phyloP scores from a whole-genome alignment of 2,113 vertebrate genomes.

The Crotalus tigris region DNA sequence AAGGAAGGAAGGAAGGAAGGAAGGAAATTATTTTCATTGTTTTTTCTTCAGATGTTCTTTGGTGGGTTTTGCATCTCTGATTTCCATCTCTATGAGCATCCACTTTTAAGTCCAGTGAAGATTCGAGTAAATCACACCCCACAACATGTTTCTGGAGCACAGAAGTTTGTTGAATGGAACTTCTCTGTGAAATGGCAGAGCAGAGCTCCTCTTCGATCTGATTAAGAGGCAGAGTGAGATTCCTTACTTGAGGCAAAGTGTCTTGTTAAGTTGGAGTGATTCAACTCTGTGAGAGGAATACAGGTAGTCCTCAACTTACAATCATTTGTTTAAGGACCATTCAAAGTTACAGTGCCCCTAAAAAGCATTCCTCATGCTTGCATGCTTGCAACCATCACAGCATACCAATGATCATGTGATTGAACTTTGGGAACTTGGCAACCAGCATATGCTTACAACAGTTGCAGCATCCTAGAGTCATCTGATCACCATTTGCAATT shows the following conservation, averaged over 20 bases:
- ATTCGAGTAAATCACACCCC: background rate
- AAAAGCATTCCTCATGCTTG: background rate
- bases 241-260: background rate
- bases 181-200: background rate
- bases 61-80: background rate
- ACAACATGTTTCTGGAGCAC: background rate
- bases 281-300: background rate
- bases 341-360: background rate
- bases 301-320: background rate
- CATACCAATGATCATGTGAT: background rate
- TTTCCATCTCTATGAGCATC: background rate
- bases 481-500: background rate
- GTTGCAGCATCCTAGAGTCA: background rate
- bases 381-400: background rate
- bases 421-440: background rate
- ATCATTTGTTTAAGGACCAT: background rate
- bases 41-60: background rate
- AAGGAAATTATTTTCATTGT: background rate
- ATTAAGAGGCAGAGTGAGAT: background rate
- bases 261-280: background rate
- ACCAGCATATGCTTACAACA: background rate
- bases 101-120: background rate
- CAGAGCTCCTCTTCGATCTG: background rate
- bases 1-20: no score
- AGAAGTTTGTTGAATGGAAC: background rate